Percentiles rank a stretch among this genome's conserved stretches.
These are phyloP conservation scores for Protosalanx chinensis DNA, from an alignment of 2,797 vertebrate species.

Conservation along the genomic window DNA sequence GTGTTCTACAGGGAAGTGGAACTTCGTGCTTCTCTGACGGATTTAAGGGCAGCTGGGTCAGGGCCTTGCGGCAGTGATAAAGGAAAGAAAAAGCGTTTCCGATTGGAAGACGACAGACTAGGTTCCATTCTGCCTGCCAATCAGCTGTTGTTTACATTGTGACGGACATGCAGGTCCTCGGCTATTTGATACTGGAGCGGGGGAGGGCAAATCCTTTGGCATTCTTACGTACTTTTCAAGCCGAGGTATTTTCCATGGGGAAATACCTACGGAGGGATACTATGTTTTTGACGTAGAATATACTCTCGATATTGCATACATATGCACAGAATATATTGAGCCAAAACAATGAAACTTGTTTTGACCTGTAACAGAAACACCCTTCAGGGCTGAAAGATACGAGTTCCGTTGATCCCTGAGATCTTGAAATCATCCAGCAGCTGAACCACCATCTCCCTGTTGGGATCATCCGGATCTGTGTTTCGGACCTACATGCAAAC, in stretches of 20 bases:
- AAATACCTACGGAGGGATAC: no score
- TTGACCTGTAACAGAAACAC: neutral
- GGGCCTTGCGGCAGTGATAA: neutral
- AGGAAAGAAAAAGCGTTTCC: conserved; percentile 15
- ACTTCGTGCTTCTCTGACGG: conserved; percentile 44
- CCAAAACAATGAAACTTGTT: no score
- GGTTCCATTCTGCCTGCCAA: conserved; percentile 21
- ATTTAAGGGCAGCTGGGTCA: conserved; percentile 33
- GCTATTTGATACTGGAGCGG: conserved; percentile 25
- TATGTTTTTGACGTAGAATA: no score
- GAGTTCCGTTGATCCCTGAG: conserved; percentile 94
- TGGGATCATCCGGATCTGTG: conserved; percentile 89
- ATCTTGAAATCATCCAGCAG: conserved; percentile 98
- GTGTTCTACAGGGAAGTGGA: conserved; percentile 36
- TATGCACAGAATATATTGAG: neutral
- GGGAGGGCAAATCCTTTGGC: conserved; percentile 3
- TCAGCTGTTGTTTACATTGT: conserved; percentile 54
- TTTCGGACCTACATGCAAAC: conserved; percentile 81
- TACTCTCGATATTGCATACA: neutral
- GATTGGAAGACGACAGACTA: conserved; percentile 17
- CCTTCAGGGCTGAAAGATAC: conserved; percentile 79
- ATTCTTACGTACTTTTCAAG: neutral
- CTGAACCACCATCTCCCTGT: conserved; percentile 92
- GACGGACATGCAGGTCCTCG: conserved; percentile 14
- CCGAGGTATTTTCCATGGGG: no score